phyloP scores from a whole-genome alignment of 2,797 vertebrate genomes.

The Decapterus maruadsi region DNA sequence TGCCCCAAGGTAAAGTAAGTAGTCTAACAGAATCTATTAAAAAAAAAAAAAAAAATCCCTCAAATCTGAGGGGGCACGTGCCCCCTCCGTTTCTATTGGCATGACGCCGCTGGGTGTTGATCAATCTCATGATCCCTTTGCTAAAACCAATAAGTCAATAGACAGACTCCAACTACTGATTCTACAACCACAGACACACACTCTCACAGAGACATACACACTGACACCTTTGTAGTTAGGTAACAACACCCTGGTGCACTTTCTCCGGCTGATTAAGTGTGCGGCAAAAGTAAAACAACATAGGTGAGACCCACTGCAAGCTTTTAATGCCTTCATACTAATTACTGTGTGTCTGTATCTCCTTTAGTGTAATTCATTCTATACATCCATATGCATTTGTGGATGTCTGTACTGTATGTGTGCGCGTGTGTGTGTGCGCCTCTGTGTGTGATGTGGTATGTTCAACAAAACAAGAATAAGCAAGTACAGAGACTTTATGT shows the following conservation, averaged over 20 bases:
- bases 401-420: conserved; percentile 11
- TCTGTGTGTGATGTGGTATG: conserved; percentile 38
- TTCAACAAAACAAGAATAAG: conserved; percentile 21
- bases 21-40: too few species aligned
- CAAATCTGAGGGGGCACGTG: too few species aligned
- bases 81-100: too few species aligned
- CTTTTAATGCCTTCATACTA: conserved; percentile 10
- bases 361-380: too few species aligned
- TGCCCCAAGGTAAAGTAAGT: too few species aligned
- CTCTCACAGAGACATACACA: conserved; percentile 13
- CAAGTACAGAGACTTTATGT: conserved; percentile 38
- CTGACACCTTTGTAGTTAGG: conserved; percentile 45
- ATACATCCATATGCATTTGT: background rate
- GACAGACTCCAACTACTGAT: conserved; percentile 41
- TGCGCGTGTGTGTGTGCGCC: conserved; percentile 25
- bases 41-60: too few species aligned
- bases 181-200: conserved; percentile 12
- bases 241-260: conserved; percentile 28
- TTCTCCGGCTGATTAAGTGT: conserved; percentile 17
- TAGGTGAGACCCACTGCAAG: conserved; percentile 19
- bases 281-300: background rate
- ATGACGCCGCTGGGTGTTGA: too few species aligned
- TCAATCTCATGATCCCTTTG: conserved; percentile 26
- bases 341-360: background rate
- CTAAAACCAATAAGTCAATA: conserved; percentile 50